Percentiles rank a stretch among this genome's conserved stretches.
These are phyloP conservation scores for Caenorhabditis imperialis DNA, from an alignment of 2,888 invertebrate genomes.

Conservation along the genomic window DNA sequence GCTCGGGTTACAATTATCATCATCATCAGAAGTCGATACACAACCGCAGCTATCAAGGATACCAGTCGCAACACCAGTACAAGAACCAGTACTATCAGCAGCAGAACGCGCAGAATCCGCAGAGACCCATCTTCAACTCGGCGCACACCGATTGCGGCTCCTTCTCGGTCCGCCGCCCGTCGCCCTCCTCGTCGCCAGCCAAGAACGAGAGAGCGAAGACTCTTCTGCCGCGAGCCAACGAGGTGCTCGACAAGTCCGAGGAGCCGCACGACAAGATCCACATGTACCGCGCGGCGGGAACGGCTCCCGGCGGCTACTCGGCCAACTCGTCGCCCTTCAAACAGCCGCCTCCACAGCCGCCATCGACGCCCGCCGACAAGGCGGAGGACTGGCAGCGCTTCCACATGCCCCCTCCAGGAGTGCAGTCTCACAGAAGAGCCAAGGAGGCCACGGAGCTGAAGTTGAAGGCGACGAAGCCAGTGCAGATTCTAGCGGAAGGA, in stretches of 20 bases:
- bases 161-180: conserved; percentile 21
- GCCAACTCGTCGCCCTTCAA: conserved; percentile 27
- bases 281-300: conserved; percentile 45
- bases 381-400: conserved; percentile 1
- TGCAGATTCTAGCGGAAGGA: conserved; percentile 6
- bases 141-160: conserved; percentile 7
- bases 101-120: background rate
- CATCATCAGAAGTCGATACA: background rate
- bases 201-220: background rate
- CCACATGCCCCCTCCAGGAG: conserved; percentile 9
- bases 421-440: no score
- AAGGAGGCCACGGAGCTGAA: conserved; percentile 17
- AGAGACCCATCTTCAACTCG: conserved; percentile 28
- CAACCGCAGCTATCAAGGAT: conserved; percentile 14
- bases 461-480: conserved; percentile 3
- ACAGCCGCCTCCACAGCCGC: conserved; percentile 7
- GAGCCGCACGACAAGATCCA: conserved; percentile 35
- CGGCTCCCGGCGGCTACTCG: conserved; percentile 29
- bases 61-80: conserved; percentile 3
- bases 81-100: background rate
- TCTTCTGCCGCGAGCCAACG: no score
- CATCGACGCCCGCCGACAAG: conserved; percentile 24
- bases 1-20: conserved; percentile 2
- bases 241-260: conserved; percentile 6
- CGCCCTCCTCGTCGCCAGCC: conserved; percentile 21